Percentiles rank a stretch among this genome's conserved stretches.
Evolutionary conservation across 2,113 vertebrate genomes (phyloP).

Genomic region (Lasiurus borealis): DNA sequence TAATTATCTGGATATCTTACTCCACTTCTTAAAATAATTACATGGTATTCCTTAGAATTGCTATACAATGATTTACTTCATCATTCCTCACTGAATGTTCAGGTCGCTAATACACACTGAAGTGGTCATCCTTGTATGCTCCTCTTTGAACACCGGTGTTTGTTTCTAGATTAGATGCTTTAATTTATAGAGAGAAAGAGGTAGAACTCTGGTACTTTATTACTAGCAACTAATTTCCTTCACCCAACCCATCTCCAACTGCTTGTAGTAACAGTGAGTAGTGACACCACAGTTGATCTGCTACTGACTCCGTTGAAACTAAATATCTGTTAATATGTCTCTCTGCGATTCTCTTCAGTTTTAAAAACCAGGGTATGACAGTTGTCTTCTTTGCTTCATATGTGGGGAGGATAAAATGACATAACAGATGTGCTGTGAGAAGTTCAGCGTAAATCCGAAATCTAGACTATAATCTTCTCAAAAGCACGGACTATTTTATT

Average conservation of each 20-base stretch:
- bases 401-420: neutral
- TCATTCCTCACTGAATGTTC: neutral
- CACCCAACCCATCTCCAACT: neutral
- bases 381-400: neutral
- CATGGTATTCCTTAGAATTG: neutral
- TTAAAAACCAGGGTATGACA: neutral
- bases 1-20: constrained; percentile 46
- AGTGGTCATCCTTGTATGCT: neutral
- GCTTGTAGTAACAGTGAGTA: neutral
- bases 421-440: neutral
- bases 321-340: neutral
- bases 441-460: neutral
- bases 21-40: neutral
- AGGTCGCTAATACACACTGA: neutral
- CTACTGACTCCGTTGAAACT: neutral
- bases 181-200: neutral
- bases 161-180: neutral
- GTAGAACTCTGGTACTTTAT: neutral
- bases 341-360: neutral
- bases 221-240: neutral
- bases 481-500: neutral
- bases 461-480: neutral
- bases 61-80: neutral
- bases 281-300: neutral
- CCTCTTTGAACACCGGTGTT: neutral